Conservation (phyloP, 2,888 invertebrate species). For the Aleiodes alternator region DNA sequence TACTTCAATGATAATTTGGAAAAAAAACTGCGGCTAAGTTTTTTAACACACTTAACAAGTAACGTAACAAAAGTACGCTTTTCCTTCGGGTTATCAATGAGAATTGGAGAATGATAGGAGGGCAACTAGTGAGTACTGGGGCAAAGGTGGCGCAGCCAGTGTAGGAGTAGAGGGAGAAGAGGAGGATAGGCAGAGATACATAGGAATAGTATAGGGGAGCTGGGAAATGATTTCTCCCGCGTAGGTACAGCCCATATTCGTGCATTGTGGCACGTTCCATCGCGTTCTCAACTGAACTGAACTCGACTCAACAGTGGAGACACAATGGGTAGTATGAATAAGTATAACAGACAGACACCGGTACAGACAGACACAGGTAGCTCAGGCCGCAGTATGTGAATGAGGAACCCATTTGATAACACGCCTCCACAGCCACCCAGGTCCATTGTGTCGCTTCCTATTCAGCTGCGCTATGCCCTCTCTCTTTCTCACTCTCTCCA, state of each 20-base stretch:
- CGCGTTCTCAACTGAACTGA: conserved; percentile 74
- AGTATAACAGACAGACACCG: conserved; percentile 75
- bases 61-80: no score
- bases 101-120: conserved; percentile 35
- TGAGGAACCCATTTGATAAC: conserved; percentile 76
- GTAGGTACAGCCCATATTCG: conserved; percentile 70
- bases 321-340: conserved; percentile 75
- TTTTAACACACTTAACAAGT: no score
- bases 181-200: conserved; percentile 44
- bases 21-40: no score
- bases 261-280: conserved; percentile 75
- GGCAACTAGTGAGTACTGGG: conserved; percentile 36
- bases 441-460: conserved; percentile 75
- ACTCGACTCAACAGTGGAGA: conserved; percentile 69
- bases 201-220: conserved; percentile 47
- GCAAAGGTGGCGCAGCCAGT: conserved; percentile 45
- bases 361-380: conserved; percentile 74
- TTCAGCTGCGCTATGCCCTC: conserved; percentile 73
- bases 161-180: conserved; percentile 52
- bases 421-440: conserved; percentile 74
- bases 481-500: conserved; percentile 39
- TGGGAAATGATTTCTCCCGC: conserved; percentile 44
- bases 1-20: no score
- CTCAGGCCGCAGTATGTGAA: conserved; percentile 74
- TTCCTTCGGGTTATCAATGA: no score